These are phyloP conservation scores for Acomys russatus DNA, from an alignment of 2,797 vertebrate genomes.

Conservation along the genomic window DNA sequence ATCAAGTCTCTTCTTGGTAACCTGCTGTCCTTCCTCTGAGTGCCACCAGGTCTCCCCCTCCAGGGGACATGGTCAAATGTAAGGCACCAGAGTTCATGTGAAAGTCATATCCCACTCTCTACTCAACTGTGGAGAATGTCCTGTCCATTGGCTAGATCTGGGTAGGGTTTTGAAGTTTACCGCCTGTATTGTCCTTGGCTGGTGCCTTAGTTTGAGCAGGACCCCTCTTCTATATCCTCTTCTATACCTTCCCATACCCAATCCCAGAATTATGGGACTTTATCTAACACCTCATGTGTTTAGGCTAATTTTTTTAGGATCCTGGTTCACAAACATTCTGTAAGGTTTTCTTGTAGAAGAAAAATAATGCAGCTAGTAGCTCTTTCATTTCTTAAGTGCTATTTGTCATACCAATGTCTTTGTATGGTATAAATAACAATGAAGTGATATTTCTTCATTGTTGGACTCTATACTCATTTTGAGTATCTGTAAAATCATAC, in stretches of 20 bases:
- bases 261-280: background rate
- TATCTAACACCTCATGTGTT: background rate
- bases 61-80: too few species aligned
- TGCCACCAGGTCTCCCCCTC: too few species aligned
- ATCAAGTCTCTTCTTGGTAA: too few species aligned
- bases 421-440: background rate
- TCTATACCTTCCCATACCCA: background rate
- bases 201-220: too few species aligned
- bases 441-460: background rate
- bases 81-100: too few species aligned
- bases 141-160: too few species aligned
- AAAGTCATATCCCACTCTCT: too few species aligned
- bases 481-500: constrained; percentile 32
- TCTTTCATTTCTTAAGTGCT: background rate
- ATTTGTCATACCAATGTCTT: constrained; percentile 25
- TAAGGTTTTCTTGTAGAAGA: constrained; percentile 17
- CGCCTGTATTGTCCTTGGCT: too few species aligned
- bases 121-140: too few species aligned
- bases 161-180: too few species aligned
- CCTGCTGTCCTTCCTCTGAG: too few species aligned
- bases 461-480: background rate
- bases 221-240: background rate
- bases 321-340: constrained; percentile 21
- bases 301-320: background rate
- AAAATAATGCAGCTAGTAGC: background rate